phyloP scores from a whole-genome alignment of 1,140 invertebrate species.

The Meloidogyne hapla region DNA sequence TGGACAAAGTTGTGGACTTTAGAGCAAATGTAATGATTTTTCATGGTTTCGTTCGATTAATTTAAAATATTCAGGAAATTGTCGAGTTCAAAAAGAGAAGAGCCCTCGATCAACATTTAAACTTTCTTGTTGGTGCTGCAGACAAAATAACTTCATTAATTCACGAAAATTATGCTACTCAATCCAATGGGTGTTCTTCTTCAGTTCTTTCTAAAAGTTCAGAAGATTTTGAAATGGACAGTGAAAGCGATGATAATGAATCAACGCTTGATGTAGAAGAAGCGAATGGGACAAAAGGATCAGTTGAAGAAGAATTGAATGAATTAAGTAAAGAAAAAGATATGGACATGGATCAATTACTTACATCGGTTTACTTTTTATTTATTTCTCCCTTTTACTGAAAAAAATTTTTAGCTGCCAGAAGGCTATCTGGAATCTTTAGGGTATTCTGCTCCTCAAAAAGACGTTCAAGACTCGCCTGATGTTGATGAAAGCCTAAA shows the following conservation, averaged over 20 bases:
- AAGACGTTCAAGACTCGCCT: background rate
- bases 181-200: conserved; percentile 21
- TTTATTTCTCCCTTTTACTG: conserved; percentile 7
- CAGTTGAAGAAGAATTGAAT: conserved; percentile 74
- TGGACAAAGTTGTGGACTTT: conserved; percentile 59
- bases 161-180: conserved; percentile 64
- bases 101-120: conserved; percentile 91
- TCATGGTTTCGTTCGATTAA: background rate
- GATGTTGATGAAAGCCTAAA: conserved; percentile 11
- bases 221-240: conserved; percentile 72
- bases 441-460: conserved; percentile 7
- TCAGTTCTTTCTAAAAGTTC: conserved; percentile 29
- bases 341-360: conserved; percentile 81
- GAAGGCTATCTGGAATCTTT: conserved; percentile 38
- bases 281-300: conserved; percentile 70
- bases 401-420: conserved; percentile 34
- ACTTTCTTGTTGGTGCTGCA: conserved; percentile 96
- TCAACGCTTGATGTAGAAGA: conserved; percentile 85
- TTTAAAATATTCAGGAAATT: conserved; percentile 48
- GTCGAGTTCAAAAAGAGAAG: conserved; percentile 71
- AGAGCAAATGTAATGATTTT: conserved; percentile 35
- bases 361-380: conserved; percentile 44
- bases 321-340: conserved; percentile 83
- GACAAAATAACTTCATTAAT: conserved; percentile 83
- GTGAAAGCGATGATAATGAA: conserved; percentile 83